Base-by-base conservation (phyloP, 1,140 invertebrate genomes). In the Drosophila gunungcola region DNA sequence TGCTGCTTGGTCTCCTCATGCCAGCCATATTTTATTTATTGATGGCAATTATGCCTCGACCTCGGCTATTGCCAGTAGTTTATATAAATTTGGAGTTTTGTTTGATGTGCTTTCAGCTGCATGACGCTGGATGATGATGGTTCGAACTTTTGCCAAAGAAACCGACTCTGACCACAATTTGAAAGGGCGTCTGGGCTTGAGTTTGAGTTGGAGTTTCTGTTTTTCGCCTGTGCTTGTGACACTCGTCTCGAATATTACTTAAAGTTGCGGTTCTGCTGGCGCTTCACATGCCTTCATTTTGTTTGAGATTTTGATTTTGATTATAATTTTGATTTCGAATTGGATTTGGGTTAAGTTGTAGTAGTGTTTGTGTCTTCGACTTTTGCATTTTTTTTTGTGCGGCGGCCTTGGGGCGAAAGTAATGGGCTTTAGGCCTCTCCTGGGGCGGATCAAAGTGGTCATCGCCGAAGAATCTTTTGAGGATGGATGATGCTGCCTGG, bases 1-100 rank as follows among this genome's bases (percentile, higher is more conserved):
- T 54, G 48, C 13, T 54, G 25, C 29, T 32, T 7, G 7, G 25
- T 45, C 49, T n/a, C 41, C 42, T 56, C 43, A 58, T 36, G 51
- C 65, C 72, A 89, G 85, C 80, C 77, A 86, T 89, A 84, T 88
- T 90, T 90, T 89, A 89, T 89, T 89, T 89, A 89, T 89, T 89
- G 84, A 89, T 89, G 88, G 84, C 84, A 89, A 89, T 89, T 89
- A 89, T 89, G 85, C 76, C 80, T 80, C 80, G 84, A 90, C 85
- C 84, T 89, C 77, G 85, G 67, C 85, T 89, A 89, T 86, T 86
- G 72, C 76, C 73, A 85, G 70, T 77, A 73, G 67, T 84, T 72
- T 83, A 85, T 77, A 80, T 80, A 85, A 84, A 84, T 85, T 84
- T 86, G 56, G 55, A 89, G 76, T 89, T 88, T 90, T 88, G 84